phyloP scores from a whole-genome alignment of 2,797 vertebrate species.

The Anas flavirostris region DNA sequence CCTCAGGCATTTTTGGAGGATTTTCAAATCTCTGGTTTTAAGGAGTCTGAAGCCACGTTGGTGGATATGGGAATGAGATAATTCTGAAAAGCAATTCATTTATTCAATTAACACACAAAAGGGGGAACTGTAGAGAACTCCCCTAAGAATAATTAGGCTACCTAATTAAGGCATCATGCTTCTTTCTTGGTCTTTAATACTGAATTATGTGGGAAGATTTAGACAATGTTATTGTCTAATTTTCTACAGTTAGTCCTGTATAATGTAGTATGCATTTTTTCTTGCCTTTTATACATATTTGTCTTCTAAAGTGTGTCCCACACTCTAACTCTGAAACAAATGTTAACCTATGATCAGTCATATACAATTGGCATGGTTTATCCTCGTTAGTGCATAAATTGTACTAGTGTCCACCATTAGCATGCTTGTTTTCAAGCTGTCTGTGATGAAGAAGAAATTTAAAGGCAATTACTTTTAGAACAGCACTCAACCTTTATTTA shows the following conservation, averaged over 20 bases:
- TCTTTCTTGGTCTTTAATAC: background rate
- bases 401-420: background rate
- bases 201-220: background rate
- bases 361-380: background rate
- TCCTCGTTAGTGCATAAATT: background rate
- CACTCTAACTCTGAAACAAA: background rate
- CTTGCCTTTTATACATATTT: background rate
- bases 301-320: background rate
- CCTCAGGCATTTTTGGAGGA: background rate
- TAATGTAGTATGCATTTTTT: background rate
- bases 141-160: background rate
- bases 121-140: background rate
- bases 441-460: background rate
- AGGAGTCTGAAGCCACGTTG: background rate
- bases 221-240: background rate
- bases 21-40: background rate
- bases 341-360: background rate
- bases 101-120: constrained; percentile 16
- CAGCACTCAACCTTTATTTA: background rate
- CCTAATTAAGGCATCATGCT: background rate
- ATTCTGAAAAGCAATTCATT: constrained; percentile 1
- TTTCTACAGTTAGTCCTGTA: background rate
- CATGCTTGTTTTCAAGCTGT: background rate
- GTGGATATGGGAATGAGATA: background rate
- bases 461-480: background rate